A percentile compares a stretch with the other conserved stretches of the same genome.
Conservation (phyloP, 2,888 invertebrate genomes). For the Drosophila prostipennis region DNA sequence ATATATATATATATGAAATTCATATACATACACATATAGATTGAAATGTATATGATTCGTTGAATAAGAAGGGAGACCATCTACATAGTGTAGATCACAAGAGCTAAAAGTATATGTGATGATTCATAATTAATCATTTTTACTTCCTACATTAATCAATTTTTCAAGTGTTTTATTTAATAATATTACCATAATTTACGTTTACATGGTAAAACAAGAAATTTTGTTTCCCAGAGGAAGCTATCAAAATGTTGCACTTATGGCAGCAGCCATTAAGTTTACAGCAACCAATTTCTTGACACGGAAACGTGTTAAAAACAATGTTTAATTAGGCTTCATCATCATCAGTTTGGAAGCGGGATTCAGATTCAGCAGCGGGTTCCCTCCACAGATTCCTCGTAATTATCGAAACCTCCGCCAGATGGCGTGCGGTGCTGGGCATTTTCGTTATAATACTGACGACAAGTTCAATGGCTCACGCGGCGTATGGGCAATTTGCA, state of each 20-base stretch:
- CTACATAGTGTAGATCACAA: no score
- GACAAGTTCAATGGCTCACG: slow-evolving; percentile 73
- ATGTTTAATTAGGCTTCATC: slow-evolving; percentile 27
- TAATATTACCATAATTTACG: no score
- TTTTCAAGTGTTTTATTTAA: no score
- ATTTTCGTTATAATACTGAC: slow-evolving; percentile 19
- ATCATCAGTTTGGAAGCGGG: slow-evolving; percentile 3
- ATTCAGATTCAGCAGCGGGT: not conserved
- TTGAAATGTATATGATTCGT: no score
- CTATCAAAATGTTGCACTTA: slow-evolving; percentile 21
- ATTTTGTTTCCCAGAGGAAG: slow-evolving; percentile 14
- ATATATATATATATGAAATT: no score
- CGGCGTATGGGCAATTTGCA: slow-evolving; percentile 66
- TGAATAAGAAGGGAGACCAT: no score
- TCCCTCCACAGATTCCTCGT: slow-evolving; percentile 11
- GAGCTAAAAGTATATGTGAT: no score
- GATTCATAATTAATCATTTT: not conserved
- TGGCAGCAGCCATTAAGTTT: slow-evolving; percentile 2
- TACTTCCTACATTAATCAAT: not conserved
- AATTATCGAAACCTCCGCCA: slow-evolving; percentile 27
- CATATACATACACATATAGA: no score
- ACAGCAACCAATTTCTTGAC: slow-evolving; percentile 21
- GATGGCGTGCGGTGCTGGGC: slow-evolving; percentile 39
- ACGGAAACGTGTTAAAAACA: slow-evolving; percentile 35
- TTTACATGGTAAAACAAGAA: not conserved